Percentiles rank a stretch among this genome's conserved stretches.
Conservation (phyloP, 2,888 invertebrate genomes). For the Pocota personata region DNA sequence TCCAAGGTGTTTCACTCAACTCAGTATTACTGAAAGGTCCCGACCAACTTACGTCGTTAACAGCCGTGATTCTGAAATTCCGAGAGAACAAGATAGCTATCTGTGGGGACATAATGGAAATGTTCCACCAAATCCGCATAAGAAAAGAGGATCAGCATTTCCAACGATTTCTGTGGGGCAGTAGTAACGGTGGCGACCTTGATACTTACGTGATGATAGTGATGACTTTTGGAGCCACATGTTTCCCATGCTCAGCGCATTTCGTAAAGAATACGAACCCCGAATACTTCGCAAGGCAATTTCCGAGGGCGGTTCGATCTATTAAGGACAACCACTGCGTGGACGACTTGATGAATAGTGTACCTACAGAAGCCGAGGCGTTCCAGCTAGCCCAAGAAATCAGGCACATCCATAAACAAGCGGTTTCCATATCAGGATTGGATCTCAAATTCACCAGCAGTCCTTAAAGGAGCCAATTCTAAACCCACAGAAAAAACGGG, state of each 20-base stretch:
- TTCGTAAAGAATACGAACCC: not conserved
- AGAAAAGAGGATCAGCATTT: no score
- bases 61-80: slow-evolving; percentile 71
- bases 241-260: no score
- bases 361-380: slow-evolving; percentile 44
- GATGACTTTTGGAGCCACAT: no score
- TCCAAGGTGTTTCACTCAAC: not conserved
- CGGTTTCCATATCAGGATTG: slow-evolving; percentile 73
- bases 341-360: slow-evolving; percentile 76
- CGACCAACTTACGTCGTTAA: not conserved
- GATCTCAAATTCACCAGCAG: slow-evolving; percentile 25
- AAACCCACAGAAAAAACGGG: not conserved
- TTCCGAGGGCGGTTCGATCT: no score
- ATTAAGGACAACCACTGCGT: slow-evolving; percentile 67
- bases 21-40: not conserved
- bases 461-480: not conserved
- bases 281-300: not conserved
- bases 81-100: slow-evolving; percentile 76
- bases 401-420: slow-evolving; percentile 41
- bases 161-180: no score
- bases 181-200: no score
- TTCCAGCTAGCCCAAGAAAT: slow-evolving; percentile 60
- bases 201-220: no score
- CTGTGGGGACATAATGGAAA: no score
- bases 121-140: no score